Evolutionary conservation across 92 coral and sea anemone species (phyloP), one percentile per base, ranked within the genome.

Genomic region (Bergia sp.): DNA sequence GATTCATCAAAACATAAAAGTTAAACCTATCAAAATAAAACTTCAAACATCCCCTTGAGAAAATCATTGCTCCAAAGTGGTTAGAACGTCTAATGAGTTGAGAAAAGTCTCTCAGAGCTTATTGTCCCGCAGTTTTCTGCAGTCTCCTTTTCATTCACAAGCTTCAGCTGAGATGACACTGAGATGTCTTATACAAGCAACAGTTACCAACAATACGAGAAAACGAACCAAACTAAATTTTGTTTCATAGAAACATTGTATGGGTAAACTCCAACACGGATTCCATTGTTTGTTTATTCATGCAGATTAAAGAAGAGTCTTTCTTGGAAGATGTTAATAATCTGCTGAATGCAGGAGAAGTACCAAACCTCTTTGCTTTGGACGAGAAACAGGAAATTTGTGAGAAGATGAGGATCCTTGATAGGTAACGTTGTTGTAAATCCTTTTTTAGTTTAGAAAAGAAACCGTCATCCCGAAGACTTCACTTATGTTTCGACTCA

Each of bases 311-410:
- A 92, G 99, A 97, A 64, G 99, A 97, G 85, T 97, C 99, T 13
- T 97, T 97, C 88, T 72, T 97, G 82, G 99, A 97, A 89, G 99
- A 97, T 86, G 96, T 97, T 71, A 97, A 96, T 91, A 97, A 97
- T 77, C 86, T 97, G 87, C 84, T 97, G 91, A 97, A 97, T 66
- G 99, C 99, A 23, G 99, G 99, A 47, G 99, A 97, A 88, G 99
- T 97, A 5, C 99, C 99, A 3, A 97, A 97, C 81, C 86, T 97
- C 91, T 97, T 97, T 78, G 90, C 99, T 53, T 84, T 97, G 81
- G 99, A 97, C 84, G 99, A 97, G 89, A 97, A 97, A 71, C 99
- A 97, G 71, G 99, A 97, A 81, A 97, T 97, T 77, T 97, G 99
- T 84, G 99, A 97, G 86, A 97, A 97, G 86, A 97, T 97, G 99